phyloP scores from a whole-genome alignment of 2,888 invertebrate species.

The Eristalinus aeneus region DNA sequence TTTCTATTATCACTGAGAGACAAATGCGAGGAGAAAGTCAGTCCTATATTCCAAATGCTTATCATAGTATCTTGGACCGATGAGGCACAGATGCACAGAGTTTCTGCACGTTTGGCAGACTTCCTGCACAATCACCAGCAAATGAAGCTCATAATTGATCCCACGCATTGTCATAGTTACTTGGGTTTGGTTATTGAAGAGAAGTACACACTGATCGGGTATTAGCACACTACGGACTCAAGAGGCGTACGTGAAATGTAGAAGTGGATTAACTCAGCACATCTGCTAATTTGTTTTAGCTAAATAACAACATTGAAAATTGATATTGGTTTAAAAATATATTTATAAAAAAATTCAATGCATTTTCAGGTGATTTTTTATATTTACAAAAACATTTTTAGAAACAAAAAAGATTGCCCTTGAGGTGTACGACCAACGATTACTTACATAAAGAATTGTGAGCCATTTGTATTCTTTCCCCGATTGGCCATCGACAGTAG shows the following conservation, averaged over 20 bases:
- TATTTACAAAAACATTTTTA: conserved; percentile 5
- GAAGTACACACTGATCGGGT: conserved; percentile 29
- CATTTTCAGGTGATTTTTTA: conserved; percentile 49
- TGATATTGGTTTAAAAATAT: conserved; percentile 63
- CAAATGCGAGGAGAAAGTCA: neutral
- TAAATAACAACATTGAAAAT: conserved; percentile 71
- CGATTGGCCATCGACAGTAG: conserved; percentile 99
- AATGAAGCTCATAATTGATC: conserved; percentile 47
- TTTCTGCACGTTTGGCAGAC: conserved; percentile 21
- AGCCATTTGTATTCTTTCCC: conserved; percentile 98
- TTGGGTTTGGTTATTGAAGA: conserved; percentile 11
- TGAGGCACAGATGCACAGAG: conserved; percentile 13
- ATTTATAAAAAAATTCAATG: conserved; percentile 37
- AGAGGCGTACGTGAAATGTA: conserved; percentile 25
- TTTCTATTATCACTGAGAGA: conserved; percentile 20
- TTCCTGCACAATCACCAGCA: conserved; percentile 14
- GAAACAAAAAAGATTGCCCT: conserved; percentile 26
- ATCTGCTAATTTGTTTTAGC: conserved; percentile 58
- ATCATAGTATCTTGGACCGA: conserved; percentile 24
- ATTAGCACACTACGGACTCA: conserved; percentile 34
- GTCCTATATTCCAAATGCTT: conserved; percentile 31
- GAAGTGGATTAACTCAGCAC: conserved; percentile 53
- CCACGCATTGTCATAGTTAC: conserved; percentile 15
- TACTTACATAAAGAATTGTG: conserved; percentile 99
- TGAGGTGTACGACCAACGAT: neutral